Conservation (phyloP, 2,113 vertebrate species). For the Bucco capensis region DNA sequence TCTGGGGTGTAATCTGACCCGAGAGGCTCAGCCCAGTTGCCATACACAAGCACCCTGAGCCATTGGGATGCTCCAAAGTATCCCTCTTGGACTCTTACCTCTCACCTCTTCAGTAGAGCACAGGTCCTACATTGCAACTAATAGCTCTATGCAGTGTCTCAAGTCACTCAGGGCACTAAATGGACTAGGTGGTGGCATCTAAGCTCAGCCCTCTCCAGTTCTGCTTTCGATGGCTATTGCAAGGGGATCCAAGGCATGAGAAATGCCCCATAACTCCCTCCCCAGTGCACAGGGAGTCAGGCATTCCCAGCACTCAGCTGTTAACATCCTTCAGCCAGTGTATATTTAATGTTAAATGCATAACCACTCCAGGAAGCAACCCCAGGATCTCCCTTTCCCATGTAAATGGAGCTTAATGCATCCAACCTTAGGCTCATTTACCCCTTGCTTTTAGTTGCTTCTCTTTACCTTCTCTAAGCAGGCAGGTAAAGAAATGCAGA, state of each 20-base stretch:
- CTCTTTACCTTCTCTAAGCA: conserved; percentile 38
- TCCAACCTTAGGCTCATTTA: not conserved
- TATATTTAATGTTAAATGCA: conserved; percentile 18
- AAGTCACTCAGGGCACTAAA: not conserved
- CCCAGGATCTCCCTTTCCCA: not conserved
- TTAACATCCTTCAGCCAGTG: not conserved
- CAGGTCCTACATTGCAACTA: not conserved
- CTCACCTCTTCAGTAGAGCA: not conserved
- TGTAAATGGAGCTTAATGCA: conserved; percentile 37
- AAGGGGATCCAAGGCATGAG: not conserved
- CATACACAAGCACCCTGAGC: not conserved
- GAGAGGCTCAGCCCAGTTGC: not conserved
- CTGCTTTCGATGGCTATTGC: not conserved
- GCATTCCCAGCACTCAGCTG: not conserved
- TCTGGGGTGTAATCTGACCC: not conserved
- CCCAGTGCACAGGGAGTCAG: not conserved
- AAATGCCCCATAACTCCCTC: not conserved
- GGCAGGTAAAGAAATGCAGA: conserved; percentile 44
- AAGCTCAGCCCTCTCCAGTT: not conserved
- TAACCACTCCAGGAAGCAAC: not conserved
- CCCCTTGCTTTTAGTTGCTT: conserved; percentile 23
- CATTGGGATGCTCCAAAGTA: not conserved
- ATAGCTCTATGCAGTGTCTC: not conserved
- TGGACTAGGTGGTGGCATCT: not conserved
- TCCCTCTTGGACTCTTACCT: not conserved